Evolutionary conservation across 2,113 vertebrate species (phyloP).

Genomic region (Tinamus guttatus): DNA sequence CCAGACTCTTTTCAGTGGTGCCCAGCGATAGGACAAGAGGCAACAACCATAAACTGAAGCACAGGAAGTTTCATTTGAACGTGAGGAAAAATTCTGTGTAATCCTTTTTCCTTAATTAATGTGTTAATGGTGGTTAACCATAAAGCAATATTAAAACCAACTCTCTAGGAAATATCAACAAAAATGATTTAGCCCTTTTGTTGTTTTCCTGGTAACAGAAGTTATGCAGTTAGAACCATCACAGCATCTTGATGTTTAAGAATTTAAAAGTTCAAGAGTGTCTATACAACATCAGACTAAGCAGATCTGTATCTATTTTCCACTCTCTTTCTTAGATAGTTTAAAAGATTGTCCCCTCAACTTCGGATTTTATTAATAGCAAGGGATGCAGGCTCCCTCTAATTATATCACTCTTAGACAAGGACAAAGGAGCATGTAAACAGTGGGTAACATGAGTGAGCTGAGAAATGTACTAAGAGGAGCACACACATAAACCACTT

Average conservation of each 20-base stretch:
- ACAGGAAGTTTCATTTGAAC: no score
- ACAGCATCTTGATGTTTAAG: not conserved
- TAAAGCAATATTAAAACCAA: conserved; percentile 61
- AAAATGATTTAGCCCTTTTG: conserved; percentile 45
- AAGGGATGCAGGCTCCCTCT: not conserved
- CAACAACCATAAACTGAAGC: no score
- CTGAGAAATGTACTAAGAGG: not conserved
- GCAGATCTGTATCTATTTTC: not conserved
- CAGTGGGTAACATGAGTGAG: not conserved
- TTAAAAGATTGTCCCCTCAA: not conserved
- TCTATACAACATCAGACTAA: not conserved
- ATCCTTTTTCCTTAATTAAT: conserved; percentile 74
- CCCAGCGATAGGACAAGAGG: no score
- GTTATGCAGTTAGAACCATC: not conserved
- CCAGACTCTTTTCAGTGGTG: no score
- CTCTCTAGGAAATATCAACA: conserved; percentile 62
- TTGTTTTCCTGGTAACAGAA: not conserved
- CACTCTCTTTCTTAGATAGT: not conserved
- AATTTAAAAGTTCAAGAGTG: conserved; percentile 6
- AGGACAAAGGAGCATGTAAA: not conserved
- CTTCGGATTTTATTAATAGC: not conserved
- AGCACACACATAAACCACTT: not conserved
- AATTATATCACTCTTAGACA: not conserved
- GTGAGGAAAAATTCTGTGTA: not conserved
- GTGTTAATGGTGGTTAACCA: conserved; percentile 64